Evolutionary conservation across 2,797 vertebrate species (phyloP).

Genomic region (Anisognathus igniventris): DNA sequence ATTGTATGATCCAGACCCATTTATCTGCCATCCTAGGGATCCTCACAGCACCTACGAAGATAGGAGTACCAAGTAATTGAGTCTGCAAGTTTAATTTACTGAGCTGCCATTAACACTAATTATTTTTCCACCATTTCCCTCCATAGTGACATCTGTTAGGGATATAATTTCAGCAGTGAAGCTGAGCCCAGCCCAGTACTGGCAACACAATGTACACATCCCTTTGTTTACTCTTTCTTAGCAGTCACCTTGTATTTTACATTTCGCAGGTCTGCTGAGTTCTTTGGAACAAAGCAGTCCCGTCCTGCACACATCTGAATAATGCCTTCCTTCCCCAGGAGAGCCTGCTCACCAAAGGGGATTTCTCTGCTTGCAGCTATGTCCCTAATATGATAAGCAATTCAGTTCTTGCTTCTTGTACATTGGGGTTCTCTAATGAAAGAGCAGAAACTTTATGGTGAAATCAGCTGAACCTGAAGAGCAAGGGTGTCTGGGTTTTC

Average conservation of each 20-base stretch:
- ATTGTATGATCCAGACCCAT: not conserved
- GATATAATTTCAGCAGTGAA: not conserved
- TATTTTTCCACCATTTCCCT: not conserved
- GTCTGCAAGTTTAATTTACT: not conserved
- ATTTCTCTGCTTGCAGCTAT: not conserved
- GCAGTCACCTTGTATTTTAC: not conserved
- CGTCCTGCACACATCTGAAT: rapidly evolving
- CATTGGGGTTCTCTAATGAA: not conserved
- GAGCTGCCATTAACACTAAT: not conserved
- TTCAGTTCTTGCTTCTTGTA: not conserved
- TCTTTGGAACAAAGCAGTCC: not conserved
- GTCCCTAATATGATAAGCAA: not conserved
- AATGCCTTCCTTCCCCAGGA: rapidly evolving
- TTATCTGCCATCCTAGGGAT: not conserved
- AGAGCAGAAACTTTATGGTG: not conserved
- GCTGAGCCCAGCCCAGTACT: not conserved
- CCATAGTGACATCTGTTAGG: not conserved
- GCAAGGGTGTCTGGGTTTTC: not conserved
- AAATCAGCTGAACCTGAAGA: not conserved
- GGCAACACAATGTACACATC: not conserved
- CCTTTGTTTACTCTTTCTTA: not conserved
- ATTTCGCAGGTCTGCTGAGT: not conserved
- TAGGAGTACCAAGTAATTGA: not conserved
- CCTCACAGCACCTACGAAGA: not conserved
- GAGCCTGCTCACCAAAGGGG: not conserved